Base-by-base conservation (phyloP, 2,888 invertebrate species). In the Terebella lapidaria region DNA sequence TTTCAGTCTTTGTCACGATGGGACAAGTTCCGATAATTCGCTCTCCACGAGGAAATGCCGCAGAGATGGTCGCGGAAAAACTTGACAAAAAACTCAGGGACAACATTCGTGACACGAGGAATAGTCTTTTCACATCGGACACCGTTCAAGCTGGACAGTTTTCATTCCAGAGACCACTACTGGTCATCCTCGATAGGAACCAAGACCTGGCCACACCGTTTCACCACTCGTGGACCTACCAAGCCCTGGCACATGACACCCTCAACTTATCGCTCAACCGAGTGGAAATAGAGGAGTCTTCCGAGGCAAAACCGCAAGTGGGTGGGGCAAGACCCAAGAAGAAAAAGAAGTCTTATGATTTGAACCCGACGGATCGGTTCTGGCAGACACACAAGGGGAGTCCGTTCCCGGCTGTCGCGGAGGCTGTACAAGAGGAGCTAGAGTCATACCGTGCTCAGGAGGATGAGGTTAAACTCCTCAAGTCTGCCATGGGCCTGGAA, bases 181-280 rank as follows among this genome's bases (percentile, higher is more conserved):
- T 99, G 30, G 89, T 99, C 67, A 83, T 99, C 62, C 83, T 97
- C 59, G 97, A 99, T 81, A 86, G 97, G 62, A 94, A 92, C 81
- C 85, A 95, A 67, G 97, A 97, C 80, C 88, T 99, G 87, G 95
- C 96, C 1, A 99, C 97, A 47, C 95, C 95, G 26, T 83, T 99
- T 62, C 97, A 97, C 84, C 99, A 99, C 81, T 96, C 99, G 0
- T 99, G 99, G 99, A 99, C 97, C 0, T 99, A 99, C 81, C 99
- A 99, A 60, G 97, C 99, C 1, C 82, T 99, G 58, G 89, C 93
- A 26, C 97, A 99, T 81, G 99, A 99, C 84, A 90, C 97, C 2
- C 81, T 69, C 75, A 92, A 95, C 74, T 84, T 96, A 69, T 88
- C 92, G 5, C 83, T 96, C 59, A 99, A 99, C 82, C 85, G 92